Percentiles rank a stretch among this genome's conserved stretches.
phyloP scores from a whole-genome alignment of 2,113 vertebrate genomes.

The Piliocolobus tephrosceles region DNA sequence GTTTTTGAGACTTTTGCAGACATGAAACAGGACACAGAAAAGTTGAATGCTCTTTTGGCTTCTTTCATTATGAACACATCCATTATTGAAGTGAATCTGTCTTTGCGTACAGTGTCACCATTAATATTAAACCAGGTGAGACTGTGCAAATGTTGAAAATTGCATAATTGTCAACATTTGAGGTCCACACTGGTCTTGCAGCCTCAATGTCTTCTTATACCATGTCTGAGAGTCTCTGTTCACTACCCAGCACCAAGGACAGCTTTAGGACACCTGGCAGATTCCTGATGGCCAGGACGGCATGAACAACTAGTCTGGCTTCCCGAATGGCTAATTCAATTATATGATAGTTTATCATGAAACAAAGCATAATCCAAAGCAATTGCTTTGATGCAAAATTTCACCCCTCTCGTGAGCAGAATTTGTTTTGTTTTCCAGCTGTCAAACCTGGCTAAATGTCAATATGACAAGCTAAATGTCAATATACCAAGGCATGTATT shows the following conservation, averaged over 20 bases:
- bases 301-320: background rate
- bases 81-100: background rate
- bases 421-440: background rate
- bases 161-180: background rate
- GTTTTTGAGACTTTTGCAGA: background rate
- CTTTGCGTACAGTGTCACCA: background rate
- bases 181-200: background rate
- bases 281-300: too few species aligned
- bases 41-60: background rate
- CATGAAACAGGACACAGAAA: conserved; percentile 22
- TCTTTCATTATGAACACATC: background rate
- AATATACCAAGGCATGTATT: background rate
- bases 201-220: background rate
- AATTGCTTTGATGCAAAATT: background rate
- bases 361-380: background rate
- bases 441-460: background rate
- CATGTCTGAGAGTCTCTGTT: background rate
- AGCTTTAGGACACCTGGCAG: background rate
- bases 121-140: background rate
- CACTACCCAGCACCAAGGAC: background rate
- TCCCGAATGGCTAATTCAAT: background rate
- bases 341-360: background rate
- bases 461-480: background rate
- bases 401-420: background rate
- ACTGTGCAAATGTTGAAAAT: background rate